A percentile compares a stretch with the other conserved stretches of the same genome.
Evolutionary conservation across 2,797 vertebrate genomes (phyloP).

Genomic region (Anabas testudineus): DNA sequence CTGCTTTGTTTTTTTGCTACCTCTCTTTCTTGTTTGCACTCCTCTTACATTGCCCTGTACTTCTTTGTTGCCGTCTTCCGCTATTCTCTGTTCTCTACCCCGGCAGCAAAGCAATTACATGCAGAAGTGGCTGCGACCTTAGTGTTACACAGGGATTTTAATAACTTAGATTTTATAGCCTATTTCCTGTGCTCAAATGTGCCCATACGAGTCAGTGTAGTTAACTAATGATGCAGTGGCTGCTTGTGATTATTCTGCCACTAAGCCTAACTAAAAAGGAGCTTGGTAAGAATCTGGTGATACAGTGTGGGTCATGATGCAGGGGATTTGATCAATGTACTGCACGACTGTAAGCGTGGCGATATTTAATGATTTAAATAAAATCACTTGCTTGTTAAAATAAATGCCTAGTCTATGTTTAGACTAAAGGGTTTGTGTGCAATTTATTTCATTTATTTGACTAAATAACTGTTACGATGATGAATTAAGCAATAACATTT

Average conservation of each 20-base stretch:
- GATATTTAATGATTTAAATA: too few species aligned
- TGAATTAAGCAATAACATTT: too few species aligned
- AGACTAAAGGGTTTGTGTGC: too few species aligned
- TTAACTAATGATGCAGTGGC: conserved; percentile 23
- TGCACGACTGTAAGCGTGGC: too few species aligned
- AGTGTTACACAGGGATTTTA: background rate
- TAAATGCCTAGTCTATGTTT: too few species aligned
- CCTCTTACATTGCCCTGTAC: conserved; percentile 10
- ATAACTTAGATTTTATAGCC: conserved; percentile 18
- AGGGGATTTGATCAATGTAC: too few species aligned
- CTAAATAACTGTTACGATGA: too few species aligned
- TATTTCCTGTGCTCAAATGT: conserved; percentile 15
- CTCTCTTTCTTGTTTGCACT: conserved; percentile 26
- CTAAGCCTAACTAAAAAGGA: conserved; percentile 17
- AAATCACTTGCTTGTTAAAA: too few species aligned
- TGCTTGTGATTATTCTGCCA: conserved; percentile 23
- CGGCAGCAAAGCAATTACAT: conserved; percentile 17
- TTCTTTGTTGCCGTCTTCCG: conserved; percentile 4
- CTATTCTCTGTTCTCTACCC: conserved; percentile 15
- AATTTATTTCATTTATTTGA: too few species aligned
- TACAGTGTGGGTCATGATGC: too few species aligned
- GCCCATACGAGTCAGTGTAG: conserved; percentile 27
- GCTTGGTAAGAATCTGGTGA: background rate
- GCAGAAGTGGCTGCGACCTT: conserved; percentile 13
- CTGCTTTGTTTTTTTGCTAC: conserved; percentile 27